Evolutionary conservation across 2,113 vertebrate genomes (phyloP), one percentile per base, ranked within the genome.

Genomic region (Oxyruncus cristatus): DNA sequence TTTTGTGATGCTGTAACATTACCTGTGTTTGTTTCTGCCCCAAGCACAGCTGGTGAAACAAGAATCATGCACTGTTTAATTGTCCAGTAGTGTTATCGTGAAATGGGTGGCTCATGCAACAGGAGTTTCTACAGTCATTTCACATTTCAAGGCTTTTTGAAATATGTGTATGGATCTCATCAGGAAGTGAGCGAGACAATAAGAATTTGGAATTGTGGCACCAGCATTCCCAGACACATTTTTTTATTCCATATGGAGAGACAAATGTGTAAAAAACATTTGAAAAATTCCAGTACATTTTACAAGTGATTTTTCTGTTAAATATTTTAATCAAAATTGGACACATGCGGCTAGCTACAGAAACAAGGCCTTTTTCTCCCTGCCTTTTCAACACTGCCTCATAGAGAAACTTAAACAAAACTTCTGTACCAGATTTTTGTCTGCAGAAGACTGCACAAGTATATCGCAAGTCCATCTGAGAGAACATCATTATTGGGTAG

Each of bases 161-260:
- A 50, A 50, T 50, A 50, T 50, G 44, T 91, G 3, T 75, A 92
- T 81, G 65, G 42, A 59, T 89, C 44, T 79, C 63, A 89, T 93
- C 84, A 95, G 91, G 86, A 95, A 97, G 74, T 85, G n/a, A 93
- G 33, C 0, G 35, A 96, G 93, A 91, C 95, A 91, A n/a, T 74
- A 93, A 87, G 76, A 93, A 92, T 93, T 89, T 78, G 41, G 10
- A 71, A 21, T 55, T 88, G 80, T 88, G 82, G 76, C 68, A 80
- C 56, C 27, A 86, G 52, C 89, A 91, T 96, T 96, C 89, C 65
- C 86, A 95, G 95, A 95, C 89, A 1, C 73, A 92, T 95, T 95
- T 95, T 47, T 95, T 78, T 61, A 89, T 78, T 87, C 73, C 86
- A 35, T 95, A 85, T 85, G 56, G 73, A 91, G 75, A 87, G 92